A percentile compares a stretch with the other conserved stretches of the same genome.
phyloP scores from a whole-genome alignment of 2,888 invertebrate genomes.

The Noctua janthe region DNA sequence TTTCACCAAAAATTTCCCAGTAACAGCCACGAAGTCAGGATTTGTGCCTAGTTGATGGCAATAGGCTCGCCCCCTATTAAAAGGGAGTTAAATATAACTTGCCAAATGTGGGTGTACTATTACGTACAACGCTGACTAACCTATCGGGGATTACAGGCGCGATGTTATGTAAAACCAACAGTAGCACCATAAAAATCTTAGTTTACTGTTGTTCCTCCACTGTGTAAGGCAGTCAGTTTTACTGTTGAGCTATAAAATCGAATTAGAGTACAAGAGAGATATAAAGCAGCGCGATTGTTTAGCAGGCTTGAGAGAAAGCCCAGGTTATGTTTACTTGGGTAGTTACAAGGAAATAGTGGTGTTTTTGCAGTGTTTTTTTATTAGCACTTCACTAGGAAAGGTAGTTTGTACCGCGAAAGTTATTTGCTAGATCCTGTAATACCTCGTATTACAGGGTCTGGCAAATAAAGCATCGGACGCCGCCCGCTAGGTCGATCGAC shows the following conservation, averaged over 20 bases:
- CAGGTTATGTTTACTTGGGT: slow-evolving; percentile 11
- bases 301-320: slow-evolving; percentile 36
- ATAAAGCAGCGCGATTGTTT: slow-evolving; percentile 64
- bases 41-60: too few relatives aligned
- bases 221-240: slow-evolving; percentile 60
- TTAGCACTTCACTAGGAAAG: neutral
- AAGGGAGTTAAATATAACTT: neutral
- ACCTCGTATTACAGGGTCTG: neutral
- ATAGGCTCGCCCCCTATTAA: neutral
- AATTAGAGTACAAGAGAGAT: slow-evolving; percentile 66
- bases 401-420: neutral
- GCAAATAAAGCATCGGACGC: too few relatives aligned
- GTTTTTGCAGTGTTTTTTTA: slow-evolving; percentile 1
- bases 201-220: slow-evolving; percentile 45
- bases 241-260: slow-evolving; percentile 64
- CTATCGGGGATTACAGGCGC: too few relatives aligned
- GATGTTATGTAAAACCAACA: slow-evolving; percentile 1
- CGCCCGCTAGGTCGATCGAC: too few relatives aligned
- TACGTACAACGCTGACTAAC: neutral
- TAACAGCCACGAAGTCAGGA: too few relatives aligned
- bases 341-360: slow-evolving; percentile 13
- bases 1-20: too few relatives aligned
- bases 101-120: neutral
- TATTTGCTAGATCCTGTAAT: neutral
- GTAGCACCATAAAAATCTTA: slow-evolving; percentile 10